A percentile compares a stretch with the other conserved stretches of the same genome.
Conservation (phyloP, 2,888 invertebrate genomes). For the Dasysyrphus albostriatus region DNA sequence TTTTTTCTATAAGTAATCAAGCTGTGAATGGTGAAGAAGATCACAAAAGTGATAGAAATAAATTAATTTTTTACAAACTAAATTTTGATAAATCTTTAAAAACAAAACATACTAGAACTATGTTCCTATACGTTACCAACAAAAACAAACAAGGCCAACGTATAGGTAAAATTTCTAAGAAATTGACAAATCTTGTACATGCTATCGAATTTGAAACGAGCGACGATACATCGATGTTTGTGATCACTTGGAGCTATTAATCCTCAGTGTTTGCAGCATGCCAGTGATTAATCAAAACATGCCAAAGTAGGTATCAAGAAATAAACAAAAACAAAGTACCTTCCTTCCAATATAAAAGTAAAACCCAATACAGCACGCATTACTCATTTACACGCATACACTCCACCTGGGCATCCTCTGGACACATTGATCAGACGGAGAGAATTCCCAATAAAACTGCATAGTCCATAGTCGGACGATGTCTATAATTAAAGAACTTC, state of each 20-base stretch:
- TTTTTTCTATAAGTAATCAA: no score
- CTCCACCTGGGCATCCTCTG: conserved; percentile 52
- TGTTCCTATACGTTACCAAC: neutral
- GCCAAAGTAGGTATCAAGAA: conserved; percentile 30
- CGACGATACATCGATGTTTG: conserved; percentile 21
- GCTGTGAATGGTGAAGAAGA: neutral
- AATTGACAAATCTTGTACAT: conserved; percentile 39
- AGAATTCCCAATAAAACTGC: conserved; percentile 38
- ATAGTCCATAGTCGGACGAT: conserved; percentile 52
- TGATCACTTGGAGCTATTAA: conserved; percentile 56
- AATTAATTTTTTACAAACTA: neutral
- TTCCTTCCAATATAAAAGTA: neutral
- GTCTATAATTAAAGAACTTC: conserved; percentile 82
- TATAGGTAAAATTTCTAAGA: conserved; percentile 27
- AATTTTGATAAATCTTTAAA: neutral
- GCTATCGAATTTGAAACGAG: conserved; percentile 30
- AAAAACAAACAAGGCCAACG: neutral
- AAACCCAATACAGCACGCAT: conserved; percentile 57
- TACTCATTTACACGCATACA: conserved; percentile 53
- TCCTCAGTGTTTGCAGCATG: conserved; percentile 43
- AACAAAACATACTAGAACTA: neutral
- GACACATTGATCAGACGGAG: conserved; percentile 44
- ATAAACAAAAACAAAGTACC: conserved; percentile 6
- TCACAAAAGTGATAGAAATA: neutral
- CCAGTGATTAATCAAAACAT: conserved; percentile 67